Percentiles rank a stretch among this genome's conserved stretches.
Evolutionary conservation across 2,113 vertebrate genomes (phyloP).

Genomic region (Nothocercus nigrocapillus): DNA sequence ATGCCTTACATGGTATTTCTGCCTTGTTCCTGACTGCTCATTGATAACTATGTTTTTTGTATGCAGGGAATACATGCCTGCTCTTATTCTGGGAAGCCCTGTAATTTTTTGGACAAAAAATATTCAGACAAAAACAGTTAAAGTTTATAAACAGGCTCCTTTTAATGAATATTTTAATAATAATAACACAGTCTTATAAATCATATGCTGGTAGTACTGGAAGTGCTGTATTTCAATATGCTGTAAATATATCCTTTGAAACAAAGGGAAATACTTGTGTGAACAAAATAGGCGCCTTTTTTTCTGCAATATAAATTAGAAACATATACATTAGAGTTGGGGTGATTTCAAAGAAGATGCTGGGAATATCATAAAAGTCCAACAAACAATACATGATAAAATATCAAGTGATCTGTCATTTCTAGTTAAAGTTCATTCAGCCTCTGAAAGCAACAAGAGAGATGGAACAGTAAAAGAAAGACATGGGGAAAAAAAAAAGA

Average conservation of each 20-base stretch:
- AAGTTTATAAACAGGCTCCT: not conserved
- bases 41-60: not conserved
- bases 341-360: slow-evolving; percentile 6
- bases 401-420: slow-evolving; percentile 23
- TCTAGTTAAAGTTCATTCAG: slow-evolving; percentile 8
- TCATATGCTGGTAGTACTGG: not conserved
- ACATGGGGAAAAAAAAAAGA: not conserved
- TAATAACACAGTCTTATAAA: not conserved
- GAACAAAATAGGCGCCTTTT: not conserved
- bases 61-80: not conserved
- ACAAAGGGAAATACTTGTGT: not conserved
- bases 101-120: not conserved
- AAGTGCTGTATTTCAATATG: not conserved
- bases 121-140: not conserved
- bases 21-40: not conserved
- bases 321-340: not conserved
- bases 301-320: not conserved
- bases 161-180: not conserved
- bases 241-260: not conserved
- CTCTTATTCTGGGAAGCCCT: not conserved
- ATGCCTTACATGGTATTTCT: not conserved
- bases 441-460: slow-evolving; percentile 12
- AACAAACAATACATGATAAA: not conserved
- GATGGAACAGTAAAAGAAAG: not conserved
- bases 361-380: not conserved